phyloP scores from a whole-genome alignment of 2,888 invertebrate species.

The Eristalinus aeneus region DNA sequence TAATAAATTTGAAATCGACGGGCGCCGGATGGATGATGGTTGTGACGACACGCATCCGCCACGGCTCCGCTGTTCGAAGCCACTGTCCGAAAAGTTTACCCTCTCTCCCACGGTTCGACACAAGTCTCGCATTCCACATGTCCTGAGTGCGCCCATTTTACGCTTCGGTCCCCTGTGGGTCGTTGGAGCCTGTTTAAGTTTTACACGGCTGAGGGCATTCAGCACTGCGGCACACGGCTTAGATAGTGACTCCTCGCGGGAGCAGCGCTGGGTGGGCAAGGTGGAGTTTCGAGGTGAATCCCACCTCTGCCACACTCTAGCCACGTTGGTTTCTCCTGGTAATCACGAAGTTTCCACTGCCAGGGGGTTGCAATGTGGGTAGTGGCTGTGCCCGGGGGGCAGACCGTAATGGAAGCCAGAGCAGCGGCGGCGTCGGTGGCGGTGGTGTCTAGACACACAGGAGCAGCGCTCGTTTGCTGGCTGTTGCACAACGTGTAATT shows the following conservation, averaged over 20 bases:
- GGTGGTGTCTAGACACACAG: constrained; percentile 54
- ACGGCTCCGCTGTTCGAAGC: constrained; percentile 1
- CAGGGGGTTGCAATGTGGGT: not conserved
- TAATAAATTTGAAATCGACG: constrained; percentile 49
- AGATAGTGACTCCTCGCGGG: not conserved
- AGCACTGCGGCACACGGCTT: not conserved
- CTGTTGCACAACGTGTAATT: constrained; percentile 68
- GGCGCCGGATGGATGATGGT: constrained; percentile 25
- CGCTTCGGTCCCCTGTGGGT: not conserved
- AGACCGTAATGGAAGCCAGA: constrained; percentile 13
- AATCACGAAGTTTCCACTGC: constrained; percentile 48
- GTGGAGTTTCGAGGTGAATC: constrained; percentile 32
- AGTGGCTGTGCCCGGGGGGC: not conserved
- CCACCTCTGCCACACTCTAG: not conserved
- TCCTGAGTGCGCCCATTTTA: not conserved
- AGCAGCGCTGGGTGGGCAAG: constrained; percentile 8
- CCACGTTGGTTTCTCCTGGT: not conserved
- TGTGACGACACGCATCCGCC: constrained; percentile 19
- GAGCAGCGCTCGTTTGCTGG: constrained; percentile 44
- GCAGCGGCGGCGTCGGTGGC: not conserved
- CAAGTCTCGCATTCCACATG: constrained; percentile 7
- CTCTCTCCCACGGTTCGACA: not conserved
- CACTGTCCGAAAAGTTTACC: constrained; percentile 22
- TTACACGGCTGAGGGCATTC: constrained; percentile 26
- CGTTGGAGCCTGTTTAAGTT: not conserved